Evolutionary conservation across 2,888 invertebrate genomes (phyloP).

Genomic region (Eubasilissa splendida): DNA sequence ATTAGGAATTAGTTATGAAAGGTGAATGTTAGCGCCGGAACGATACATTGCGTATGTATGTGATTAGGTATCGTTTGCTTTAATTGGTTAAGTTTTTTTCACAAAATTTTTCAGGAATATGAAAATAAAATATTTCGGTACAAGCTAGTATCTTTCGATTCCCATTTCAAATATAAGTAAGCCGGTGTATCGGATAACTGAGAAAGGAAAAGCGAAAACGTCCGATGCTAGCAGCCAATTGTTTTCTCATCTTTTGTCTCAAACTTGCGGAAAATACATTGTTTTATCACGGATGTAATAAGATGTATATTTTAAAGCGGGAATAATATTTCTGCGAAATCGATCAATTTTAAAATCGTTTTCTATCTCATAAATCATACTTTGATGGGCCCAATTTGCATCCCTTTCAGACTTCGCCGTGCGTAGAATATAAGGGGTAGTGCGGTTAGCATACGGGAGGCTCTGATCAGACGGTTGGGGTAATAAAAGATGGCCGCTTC

Average conservation of each 20-base stretch:
- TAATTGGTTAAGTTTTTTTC: too few species aligned
- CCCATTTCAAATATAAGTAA: too few species aligned
- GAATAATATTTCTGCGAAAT: slow-evolving; percentile 1
- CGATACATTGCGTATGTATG: too few species aligned
- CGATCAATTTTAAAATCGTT: slow-evolving; percentile 31
- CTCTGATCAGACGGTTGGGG: slow-evolving; percentile 1
- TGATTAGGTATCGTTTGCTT: too few species aligned
- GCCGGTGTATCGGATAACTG: too few species aligned
- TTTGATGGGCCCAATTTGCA: slow-evolving; percentile 31
- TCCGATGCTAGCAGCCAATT: not conserved
- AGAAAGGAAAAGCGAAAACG: too few species aligned
- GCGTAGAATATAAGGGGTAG: slow-evolving; percentile 14
- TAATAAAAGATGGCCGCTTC: slow-evolving; percentile 32
- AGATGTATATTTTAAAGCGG: not conserved
- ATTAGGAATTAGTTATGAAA: too few species aligned
- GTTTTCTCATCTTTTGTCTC: not conserved
- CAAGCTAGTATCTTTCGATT: too few species aligned
- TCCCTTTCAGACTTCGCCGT: slow-evolving; percentile 14
- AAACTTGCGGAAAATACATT: not conserved
- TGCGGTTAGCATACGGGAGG: not conserved
- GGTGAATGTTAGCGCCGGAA: too few species aligned
- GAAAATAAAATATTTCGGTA: too few species aligned
- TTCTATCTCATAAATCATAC: slow-evolving; percentile 24
- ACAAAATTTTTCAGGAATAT: too few species aligned
- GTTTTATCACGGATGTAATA: not conserved